These are phyloP conservation scores for Alethe diademata DNA, from an alignment of 2,113 vertebrate species.

Conservation along the genomic window DNA sequence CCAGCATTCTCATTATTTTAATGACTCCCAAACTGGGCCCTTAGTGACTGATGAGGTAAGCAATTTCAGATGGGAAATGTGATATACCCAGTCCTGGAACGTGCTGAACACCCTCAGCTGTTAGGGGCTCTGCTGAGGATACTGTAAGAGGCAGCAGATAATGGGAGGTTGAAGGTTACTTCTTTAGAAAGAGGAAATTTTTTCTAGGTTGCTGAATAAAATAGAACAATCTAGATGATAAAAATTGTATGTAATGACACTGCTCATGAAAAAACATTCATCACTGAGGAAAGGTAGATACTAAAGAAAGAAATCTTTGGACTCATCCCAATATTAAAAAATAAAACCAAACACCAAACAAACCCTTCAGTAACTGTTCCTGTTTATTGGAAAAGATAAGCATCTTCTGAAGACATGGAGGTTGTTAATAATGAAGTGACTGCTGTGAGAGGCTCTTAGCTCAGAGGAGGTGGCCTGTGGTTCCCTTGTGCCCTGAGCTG, in stretches of 20 bases:
- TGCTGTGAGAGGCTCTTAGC: background rate
- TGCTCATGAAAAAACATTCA: background rate
- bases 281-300: background rate
- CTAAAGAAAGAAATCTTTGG: background rate
- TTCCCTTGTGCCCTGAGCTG: background rate
- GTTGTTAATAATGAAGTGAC: background rate
- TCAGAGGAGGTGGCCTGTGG: background rate
- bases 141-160: background rate
- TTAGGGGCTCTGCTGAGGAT: background rate
- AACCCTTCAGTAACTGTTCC: background rate
- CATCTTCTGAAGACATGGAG: background rate
- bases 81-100: background rate
- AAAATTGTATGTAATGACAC: background rate
- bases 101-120: background rate
- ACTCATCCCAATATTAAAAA: background rate
- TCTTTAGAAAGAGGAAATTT: background rate
- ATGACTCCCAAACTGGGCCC: constrained; percentile 18
- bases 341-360: background rate
- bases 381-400: constrained; percentile 49
- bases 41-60: constrained; percentile 13
- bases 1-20: constrained; percentile 44
- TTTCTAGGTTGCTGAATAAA: background rate
- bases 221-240: background rate
- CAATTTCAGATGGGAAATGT: constrained; percentile 8
- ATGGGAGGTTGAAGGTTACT: background rate